Evolutionary conservation across 2,888 invertebrate genomes (phyloP).

Genomic region (Conops quadrifasciatus): DNA sequence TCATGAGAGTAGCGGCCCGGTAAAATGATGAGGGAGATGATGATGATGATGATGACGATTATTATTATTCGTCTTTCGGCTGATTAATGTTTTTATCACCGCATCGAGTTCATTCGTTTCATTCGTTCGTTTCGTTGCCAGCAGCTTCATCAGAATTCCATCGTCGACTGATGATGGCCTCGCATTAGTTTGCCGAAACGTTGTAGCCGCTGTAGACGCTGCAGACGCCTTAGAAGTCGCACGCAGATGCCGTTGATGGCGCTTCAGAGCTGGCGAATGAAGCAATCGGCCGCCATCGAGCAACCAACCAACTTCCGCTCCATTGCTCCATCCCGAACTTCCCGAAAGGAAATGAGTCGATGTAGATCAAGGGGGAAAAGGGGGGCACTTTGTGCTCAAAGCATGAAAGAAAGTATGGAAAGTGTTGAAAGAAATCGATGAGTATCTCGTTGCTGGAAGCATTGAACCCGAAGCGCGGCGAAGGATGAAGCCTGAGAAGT

Average conservation of each 20-base stretch:
- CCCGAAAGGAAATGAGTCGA: conserved; percentile 49
- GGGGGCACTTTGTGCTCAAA: background rate
- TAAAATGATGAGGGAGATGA: conserved; percentile 2
- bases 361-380: conserved; percentile 24
- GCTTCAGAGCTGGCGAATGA: background rate
- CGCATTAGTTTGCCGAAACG: conserved; percentile 58
- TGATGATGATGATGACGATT: background rate
- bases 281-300: background rate
- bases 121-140: conserved; percentile 60
- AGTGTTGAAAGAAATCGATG: conserved; percentile 52
- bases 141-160: conserved; percentile 65
- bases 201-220: conserved; percentile 1
- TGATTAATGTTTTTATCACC: conserved; percentile 66
- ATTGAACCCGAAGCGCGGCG: too few relatives aligned
- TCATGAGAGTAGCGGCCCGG: background rate
- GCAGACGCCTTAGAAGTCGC: background rate
- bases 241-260: conserved; percentile 4
- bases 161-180: conserved; percentile 64
- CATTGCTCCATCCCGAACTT: background rate
- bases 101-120: conserved; percentile 63
- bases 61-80: conserved; percentile 50
- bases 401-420: background rate
- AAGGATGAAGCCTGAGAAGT: conserved; percentile 20
- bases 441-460: conserved; percentile 55
- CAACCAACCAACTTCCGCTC: background rate